A percentile compares a stretch with the other conserved stretches of the same genome.
These are phyloP conservation scores for Phaedon cochleariae DNA, from an alignment of 2,888 invertebrate species.

Conservation along the genomic window DNA sequence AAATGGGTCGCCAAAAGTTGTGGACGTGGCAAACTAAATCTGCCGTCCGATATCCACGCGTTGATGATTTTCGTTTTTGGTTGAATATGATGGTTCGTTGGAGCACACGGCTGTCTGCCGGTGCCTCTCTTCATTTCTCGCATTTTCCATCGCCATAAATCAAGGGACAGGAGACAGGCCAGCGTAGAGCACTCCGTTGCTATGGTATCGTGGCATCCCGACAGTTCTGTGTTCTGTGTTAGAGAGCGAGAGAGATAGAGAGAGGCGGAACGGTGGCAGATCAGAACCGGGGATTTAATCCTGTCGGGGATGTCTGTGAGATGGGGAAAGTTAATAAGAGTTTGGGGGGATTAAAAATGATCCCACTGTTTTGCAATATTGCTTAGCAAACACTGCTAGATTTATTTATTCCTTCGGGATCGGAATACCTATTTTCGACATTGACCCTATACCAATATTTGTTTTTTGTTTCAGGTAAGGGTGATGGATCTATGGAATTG, in stretches of 20 bases:
- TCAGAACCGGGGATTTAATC: conserved; percentile 63
- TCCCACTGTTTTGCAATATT: conserved; percentile 64
- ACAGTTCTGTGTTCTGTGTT: conserved; percentile 51
- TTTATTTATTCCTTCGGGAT: conserved; percentile 36
- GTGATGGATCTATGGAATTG: neutral
- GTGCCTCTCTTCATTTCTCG: conserved; percentile 65
- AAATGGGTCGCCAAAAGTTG: conserved; percentile 15
- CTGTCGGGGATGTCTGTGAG: conserved; percentile 60
- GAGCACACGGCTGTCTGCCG: conserved; percentile 56
- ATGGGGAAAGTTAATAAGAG: conserved; percentile 64
- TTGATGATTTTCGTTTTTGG: conserved; percentile 46
- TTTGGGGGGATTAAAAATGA: conserved; percentile 64
- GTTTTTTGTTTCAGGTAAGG: conserved; percentile 37
- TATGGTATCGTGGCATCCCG: conserved; percentile 65
- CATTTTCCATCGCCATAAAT: conserved; percentile 66
- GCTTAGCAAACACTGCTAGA: conserved; percentile 47
- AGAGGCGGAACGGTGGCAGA: conserved; percentile 48
- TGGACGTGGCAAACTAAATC: conserved; percentile 30
- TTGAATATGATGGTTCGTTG: conserved; percentile 47
- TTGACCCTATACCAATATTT: too few species aligned
- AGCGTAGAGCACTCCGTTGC: conserved; percentile 64
- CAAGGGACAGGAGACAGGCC: conserved; percentile 65
- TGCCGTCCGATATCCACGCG: conserved; percentile 36
- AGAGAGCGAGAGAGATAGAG: conserved; percentile 28
- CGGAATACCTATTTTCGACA: conserved; percentile 4